Base-by-base conservation (phyloP, 2,888 invertebrate genomes). In the Pasiphila rectangulata region DNA sequence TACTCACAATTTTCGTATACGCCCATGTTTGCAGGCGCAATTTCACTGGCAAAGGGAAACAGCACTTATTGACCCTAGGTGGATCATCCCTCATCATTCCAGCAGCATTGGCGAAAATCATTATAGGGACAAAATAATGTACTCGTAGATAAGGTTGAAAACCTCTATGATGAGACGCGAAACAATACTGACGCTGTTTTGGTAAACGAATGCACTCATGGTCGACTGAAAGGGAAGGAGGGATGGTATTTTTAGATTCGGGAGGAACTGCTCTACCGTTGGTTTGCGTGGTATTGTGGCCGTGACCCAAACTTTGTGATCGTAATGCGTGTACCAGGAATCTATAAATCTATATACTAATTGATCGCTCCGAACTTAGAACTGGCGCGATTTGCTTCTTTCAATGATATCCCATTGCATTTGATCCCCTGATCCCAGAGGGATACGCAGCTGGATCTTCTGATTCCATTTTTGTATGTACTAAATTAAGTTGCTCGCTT, bases 41-140 rank as follows among this genome's bases (percentile, higher is more conserved):
- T 12, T 40, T 44, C 16, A 35, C 1, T 3, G 36, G 20, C 1
- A 45, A 13, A 0, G 45, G 32, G 34, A 36, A 45, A 23, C 49
- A 50, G 37, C 49, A 45, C 9, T 45, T 40, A 32, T 45, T 50
- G 5, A 50, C 36, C 27, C 32, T 45, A 3, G 49, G 49, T 10
- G 36, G 49, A 1, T 50, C 49, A 19, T 50, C 45, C 2, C 49
- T 41, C 49, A 50, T 41, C 36, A 50, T 45, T 2, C 40, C 41
- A 0, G 49, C 49, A 2, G 49, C 49, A 7, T 50, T 50, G 10
- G 45, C 44, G 9, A 50, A 50, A 17, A 50, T 50, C 49, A 50
- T 50, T 36, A 20, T 40, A 32, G 7, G 3, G 23, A 9, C 2
- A 21, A 2, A 4, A 30, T 1, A n/a, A n/a, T n/a, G n/a, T n/a